Conservation (phyloP, 2,888 invertebrate genomes). For the Capitulum mitella region DNA sequence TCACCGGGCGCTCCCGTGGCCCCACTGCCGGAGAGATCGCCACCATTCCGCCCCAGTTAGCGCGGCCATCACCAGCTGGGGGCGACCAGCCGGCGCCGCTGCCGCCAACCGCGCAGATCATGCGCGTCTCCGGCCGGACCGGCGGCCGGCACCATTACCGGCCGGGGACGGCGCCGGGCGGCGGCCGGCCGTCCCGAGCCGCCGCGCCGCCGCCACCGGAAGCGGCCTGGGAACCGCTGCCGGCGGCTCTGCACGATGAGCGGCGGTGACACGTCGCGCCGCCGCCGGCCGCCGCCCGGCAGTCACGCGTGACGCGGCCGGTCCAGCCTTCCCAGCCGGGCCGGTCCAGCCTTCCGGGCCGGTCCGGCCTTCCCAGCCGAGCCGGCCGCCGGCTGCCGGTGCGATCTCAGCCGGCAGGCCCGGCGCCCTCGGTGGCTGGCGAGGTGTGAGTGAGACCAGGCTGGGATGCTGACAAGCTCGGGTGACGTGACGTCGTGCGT, state of each 20-base stretch:
- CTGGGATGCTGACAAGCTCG: too few species aligned
- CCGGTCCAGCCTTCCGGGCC: background rate
- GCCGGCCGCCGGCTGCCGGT: background rate
- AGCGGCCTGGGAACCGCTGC: background rate
- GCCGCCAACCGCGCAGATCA: background rate
- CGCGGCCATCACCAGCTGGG: background rate
- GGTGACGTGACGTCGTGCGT: too few species aligned
- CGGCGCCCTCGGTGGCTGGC: too few species aligned
- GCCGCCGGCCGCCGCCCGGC: background rate
- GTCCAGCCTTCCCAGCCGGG: background rate
- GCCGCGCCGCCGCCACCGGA: background rate
- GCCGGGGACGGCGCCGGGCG: background rate
- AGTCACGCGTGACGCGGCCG: background rate
- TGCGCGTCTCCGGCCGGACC: background rate
- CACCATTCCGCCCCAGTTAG: conserved; percentile 8
- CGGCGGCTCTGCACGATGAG: background rate
- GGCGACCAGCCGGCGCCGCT: background rate
- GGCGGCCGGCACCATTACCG: background rate
- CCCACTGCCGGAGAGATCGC: background rate
- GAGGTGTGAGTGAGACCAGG: too few species aligned
- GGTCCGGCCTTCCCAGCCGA: too few species aligned
- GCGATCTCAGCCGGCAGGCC: background rate
- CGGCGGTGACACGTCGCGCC: background rate
- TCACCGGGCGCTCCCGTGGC: background rate
- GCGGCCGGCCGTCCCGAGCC: background rate